A percentile compares a stretch with the other conserved stretches of the same genome.
phyloP scores from a whole-genome alignment of 2,888 invertebrate genomes.

The Caenorhabditis virilis region DNA sequence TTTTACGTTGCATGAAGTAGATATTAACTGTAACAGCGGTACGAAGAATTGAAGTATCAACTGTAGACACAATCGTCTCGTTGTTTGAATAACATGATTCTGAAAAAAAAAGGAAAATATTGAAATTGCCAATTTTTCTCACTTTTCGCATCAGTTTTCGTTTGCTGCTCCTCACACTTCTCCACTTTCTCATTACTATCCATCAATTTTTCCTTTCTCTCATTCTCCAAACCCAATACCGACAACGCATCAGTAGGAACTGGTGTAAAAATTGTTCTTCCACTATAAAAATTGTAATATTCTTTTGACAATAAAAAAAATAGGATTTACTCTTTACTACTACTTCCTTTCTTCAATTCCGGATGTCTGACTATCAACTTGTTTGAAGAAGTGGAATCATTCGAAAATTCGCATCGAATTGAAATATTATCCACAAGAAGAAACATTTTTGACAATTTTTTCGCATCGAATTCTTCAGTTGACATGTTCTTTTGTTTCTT shows the following conservation, averaged over 20 bases:
- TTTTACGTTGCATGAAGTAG: background rate
- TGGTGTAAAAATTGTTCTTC: background rate
- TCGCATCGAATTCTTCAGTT: no score
- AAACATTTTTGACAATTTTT: background rate
- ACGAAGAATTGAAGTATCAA: background rate
- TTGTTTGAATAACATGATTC: no score
- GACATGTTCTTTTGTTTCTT: no score
- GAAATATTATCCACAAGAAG: background rate
- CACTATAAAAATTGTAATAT: background rate
- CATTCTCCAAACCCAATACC: background rate
- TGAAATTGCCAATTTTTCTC: background rate
- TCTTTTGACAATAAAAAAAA: no score
- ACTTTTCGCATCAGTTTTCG: background rate
- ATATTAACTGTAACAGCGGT: background rate
- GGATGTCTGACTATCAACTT: background rate
- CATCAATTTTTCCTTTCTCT: background rate
- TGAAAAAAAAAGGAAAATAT: no score
- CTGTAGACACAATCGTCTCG: no score
- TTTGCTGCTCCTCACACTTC: no score
- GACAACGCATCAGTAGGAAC: background rate
- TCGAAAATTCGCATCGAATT: background rate
- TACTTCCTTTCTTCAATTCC: background rate
- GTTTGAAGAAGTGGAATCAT: background rate
- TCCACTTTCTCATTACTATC: no score
- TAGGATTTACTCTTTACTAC: background rate